Percentiles rank a stretch among this genome's conserved stretches.
phyloP scores from a whole-genome alignment of 2,113 vertebrate genomes.

The Cathartes aura region DNA sequence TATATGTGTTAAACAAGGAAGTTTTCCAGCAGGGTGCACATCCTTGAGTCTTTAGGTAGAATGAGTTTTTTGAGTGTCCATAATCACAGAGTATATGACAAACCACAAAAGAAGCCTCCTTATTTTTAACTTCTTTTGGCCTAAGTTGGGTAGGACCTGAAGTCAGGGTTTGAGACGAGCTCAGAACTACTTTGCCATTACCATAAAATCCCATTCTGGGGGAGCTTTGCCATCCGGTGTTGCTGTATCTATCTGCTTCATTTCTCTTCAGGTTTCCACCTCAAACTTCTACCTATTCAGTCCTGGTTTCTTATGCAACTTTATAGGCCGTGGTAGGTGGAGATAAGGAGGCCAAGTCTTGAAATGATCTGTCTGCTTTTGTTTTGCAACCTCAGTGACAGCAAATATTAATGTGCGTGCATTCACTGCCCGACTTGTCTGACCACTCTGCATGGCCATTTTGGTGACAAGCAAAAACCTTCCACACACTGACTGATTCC shows the following conservation, averaged over 20 bases:
- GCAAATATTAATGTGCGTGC: conserved; percentile 41
- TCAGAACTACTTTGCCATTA: background rate
- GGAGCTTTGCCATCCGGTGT: background rate
- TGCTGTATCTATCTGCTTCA: background rate
- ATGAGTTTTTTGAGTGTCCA: conserved; percentile 36
- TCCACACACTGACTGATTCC: background rate
- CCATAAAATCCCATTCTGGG: background rate
- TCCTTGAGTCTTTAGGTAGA: conserved; percentile 20
- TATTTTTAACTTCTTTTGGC: conserved; percentile 53
- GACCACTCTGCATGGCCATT: background rate
- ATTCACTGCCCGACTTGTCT: conserved; percentile 19
- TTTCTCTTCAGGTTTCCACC: background rate
- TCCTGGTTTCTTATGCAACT: conserved; percentile 40
- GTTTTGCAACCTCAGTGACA: conserved; percentile 52
- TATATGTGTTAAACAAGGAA: conserved; percentile 33
- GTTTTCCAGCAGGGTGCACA: background rate
- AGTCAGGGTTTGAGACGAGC: background rate
- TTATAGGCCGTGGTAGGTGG: conserved; percentile 28
- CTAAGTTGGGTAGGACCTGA: conserved; percentile 1
- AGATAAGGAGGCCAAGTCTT: conserved; percentile 57
- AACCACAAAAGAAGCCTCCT: conserved; percentile 52
- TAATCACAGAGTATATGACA: conserved; percentile 51
- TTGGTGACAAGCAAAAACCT: background rate
- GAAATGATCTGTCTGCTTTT: conserved; percentile 49
- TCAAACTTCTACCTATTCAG: background rate